Percentiles rank a stretch among this genome's conserved stretches.
Conservation (phyloP, 2,797 vertebrate genomes). For the Hipposideros larvatus region DNA sequence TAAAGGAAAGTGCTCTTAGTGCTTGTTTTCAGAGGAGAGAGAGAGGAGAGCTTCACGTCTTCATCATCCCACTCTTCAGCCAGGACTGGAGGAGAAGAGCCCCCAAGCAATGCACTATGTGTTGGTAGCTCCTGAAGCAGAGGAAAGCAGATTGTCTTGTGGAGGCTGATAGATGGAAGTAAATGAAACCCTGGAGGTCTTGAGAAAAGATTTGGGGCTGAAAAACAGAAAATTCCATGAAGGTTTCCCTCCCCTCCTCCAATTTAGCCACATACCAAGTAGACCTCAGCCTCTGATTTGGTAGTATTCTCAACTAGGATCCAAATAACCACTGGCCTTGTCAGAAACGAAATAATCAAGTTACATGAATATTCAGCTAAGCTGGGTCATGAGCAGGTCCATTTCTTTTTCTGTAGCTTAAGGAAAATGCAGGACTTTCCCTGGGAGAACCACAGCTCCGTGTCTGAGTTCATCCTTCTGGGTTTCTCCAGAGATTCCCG, state of each 20-base stretch:
- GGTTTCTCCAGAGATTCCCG: slow-evolving; percentile 73
- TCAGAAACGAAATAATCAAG: background rate
- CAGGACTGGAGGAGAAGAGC: background rate
- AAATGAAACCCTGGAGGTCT: background rate
- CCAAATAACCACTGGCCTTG: background rate
- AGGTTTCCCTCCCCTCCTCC: background rate
- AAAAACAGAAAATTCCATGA: slow-evolving; percentile 4
- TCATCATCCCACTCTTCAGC: background rate
- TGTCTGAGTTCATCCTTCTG: slow-evolving; percentile 78
- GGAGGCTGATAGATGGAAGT: background rate
- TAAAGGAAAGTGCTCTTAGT: background rate
- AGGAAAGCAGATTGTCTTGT: background rate
- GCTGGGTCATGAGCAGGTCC: background rate
- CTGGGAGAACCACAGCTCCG: slow-evolving; percentile 49
- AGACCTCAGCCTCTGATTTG: background rate
- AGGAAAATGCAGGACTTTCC: slow-evolving; percentile 48
- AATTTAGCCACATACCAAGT: background rate
- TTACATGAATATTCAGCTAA: background rate
- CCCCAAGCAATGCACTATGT: background rate
- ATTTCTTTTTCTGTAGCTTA: slow-evolving; percentile 4
- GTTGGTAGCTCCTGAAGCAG: background rate
- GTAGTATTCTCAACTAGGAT: background rate
- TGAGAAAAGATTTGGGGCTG: background rate
- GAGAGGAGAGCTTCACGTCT: background rate
- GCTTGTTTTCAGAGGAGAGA: background rate